Conservation (phyloP, 2,888 invertebrate genomes). For the Icerya purchasi region DNA sequence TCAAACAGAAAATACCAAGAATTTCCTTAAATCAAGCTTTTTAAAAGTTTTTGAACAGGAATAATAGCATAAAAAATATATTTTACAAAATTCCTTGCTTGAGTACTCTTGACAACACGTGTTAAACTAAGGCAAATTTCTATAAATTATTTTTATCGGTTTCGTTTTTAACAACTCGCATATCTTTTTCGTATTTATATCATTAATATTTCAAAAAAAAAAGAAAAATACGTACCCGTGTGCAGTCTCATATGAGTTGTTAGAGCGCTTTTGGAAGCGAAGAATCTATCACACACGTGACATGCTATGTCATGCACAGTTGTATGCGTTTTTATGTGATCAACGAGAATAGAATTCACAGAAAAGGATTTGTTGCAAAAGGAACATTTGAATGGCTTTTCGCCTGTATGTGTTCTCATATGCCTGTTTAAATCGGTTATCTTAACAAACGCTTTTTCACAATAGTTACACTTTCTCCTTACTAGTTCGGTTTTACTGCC, state of each 20-base stretch:
- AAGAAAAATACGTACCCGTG: slow-evolving; percentile 32
- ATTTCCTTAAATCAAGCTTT: too few species aligned
- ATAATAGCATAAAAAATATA: too few species aligned
- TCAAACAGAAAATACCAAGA: too few species aligned
- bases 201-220: too few species aligned
- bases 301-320: slow-evolving; percentile 35
- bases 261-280: slow-evolving; percentile 41
- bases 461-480: slow-evolving; percentile 34
- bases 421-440: slow-evolving; percentile 37
- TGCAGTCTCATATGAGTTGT: slow-evolving; percentile 45
- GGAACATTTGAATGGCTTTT: slow-evolving; percentile 38
- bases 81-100: too few species aligned
- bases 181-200: too few species aligned
- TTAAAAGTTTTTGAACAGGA: too few species aligned
- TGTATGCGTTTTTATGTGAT: slow-evolving; percentile 36
- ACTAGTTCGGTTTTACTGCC: too few species aligned
- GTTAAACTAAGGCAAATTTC: too few species aligned
- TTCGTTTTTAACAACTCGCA: too few species aligned
- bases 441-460: slow-evolving; percentile 43
- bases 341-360: slow-evolving; percentile 40
- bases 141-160: too few species aligned
- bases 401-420: slow-evolving; percentile 35
- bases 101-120: too few species aligned
- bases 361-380: slow-evolving; percentile 35
- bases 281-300: slow-evolving; percentile 36